Evolutionary conservation across 2,888 invertebrate genomes (phyloP).

Genomic region (Brachyptera risi): DNA sequence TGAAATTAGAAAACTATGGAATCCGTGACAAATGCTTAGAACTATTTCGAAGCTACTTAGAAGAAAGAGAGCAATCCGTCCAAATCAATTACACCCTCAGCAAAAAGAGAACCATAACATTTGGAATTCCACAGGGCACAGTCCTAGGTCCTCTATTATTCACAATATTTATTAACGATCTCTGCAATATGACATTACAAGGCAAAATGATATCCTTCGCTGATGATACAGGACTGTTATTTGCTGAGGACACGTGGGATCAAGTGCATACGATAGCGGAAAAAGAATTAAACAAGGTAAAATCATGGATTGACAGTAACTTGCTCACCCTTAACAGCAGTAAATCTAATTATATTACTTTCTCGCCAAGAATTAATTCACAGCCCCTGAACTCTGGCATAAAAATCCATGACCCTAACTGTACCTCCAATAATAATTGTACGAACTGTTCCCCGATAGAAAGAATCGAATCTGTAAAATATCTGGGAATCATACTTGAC

Average conservation of each 20-base stretch:
- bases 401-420: background rate
- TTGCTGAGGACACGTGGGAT: background rate
- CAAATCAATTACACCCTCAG: no score
- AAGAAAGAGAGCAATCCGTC: no score
- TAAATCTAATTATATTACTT: background rate
- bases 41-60: no score
- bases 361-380: background rate
- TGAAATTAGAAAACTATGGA: no score
- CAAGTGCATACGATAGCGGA: background rate
- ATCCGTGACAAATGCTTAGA: no score
- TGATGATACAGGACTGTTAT: background rate
- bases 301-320: background rate
- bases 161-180: background rate
- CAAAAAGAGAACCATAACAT: constrained; percentile 1
- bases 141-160: constrained; percentile 5
- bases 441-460: no score
- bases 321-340: background rate
- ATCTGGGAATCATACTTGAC: no score
- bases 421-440: background rate
- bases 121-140: constrained; percentile 12
- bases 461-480: no score
- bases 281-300: background rate
- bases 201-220: background rate
- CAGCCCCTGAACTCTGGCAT: background rate
- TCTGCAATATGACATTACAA: background rate